Evolutionary conservation across 2,888 invertebrate genomes (phyloP), one percentile per base, ranked within the genome.

Genomic region (Plusia festucae): DNA sequence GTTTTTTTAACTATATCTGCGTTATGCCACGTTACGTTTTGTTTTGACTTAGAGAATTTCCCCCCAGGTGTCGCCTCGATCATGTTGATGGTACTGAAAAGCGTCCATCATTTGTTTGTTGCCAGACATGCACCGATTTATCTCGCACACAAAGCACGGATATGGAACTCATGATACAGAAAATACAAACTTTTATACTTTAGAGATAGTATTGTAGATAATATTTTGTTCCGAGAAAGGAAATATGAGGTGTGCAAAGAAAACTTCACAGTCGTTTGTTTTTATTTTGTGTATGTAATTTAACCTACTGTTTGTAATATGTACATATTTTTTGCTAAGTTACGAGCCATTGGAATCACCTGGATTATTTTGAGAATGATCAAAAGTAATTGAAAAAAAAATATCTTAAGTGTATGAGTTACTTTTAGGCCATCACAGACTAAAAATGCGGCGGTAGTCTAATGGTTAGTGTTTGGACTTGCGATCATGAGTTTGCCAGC

Each of bases 101-200:
- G 46, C 46, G 46, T 49, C 46, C 46, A 49, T 49, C 46, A 49
- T 49, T 49, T 49, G 46, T 49, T 49, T 18, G 46, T 49, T 11
- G 46, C 18, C 46, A 49, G 46, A 49, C 46, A 5, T 9, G 13
- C 11, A 49, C n/a, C 46, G 11, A 49, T 49, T 49, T 49, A 49
- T 49, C 46, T 49, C 20, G 18, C 46, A 49, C 46, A 49, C 46
- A 49, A 49, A 20, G 20, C 16, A 40, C 4, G 40, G 18, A 20
- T 49, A 49, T 49, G 18, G 46, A 11, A 49, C 46, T 20, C 20
- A 11, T 49, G 46, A 20, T 49, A 20, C n/a, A n/a, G 40, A 40
- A 40, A 20, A 20, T 18, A 20, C 3, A 20, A 49, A 20, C 9
- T 18, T 49, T 49, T 49, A 49, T 11, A 20, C 20, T 20, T 49